Base-by-base conservation (phyloP, 1,140 invertebrate species). In the Aphis gossypii region DNA sequence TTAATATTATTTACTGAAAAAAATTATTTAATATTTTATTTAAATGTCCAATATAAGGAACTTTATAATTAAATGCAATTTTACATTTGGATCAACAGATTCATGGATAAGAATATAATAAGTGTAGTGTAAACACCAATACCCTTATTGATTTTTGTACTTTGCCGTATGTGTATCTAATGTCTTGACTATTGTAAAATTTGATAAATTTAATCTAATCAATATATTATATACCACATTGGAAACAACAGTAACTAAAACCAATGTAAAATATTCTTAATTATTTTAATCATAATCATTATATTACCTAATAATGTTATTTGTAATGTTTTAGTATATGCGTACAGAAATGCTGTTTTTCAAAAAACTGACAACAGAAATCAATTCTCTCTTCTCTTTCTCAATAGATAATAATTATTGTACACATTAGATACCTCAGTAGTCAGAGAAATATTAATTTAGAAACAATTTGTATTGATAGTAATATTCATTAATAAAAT, bases 391-490 rank as follows among this genome's bases (percentile, higher is more conserved):
- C 20, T 23, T 90, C 25, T 83, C 46, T 92, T 54, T 92, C 68
- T 92, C 68, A 51, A 92, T n/a, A 91, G 30, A 91, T 76, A 68
- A 68, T 68, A 76, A 76, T 21, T 91, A 91, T 91, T 68, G 9
- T 91, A 60, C 54, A 92, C 35, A 86, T 46, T 92, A 92, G 18
- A 84, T 82, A 82, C 30, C 14, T 48, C n/a, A 38, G 20, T 46
- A n/a, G n/a, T 76, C 90, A 48, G 8, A n/a, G 44, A 76, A 35
- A 48, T 92, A 35, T 76, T 68, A n/a, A 92, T 46, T 25, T 25
- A 92, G 14, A 88, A 8, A n/a, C 8, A 84, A 38, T 48, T 82
- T 82, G 44, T 92, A 83, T 35, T 83, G 25, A 48, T 92, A 51
- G 46, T 83, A 11, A 91, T 92, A 82, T 92, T 44, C 21, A 21